These are phyloP conservation scores for Pheosia tremula DNA, from an alignment of 2,888 invertebrate species.

Conservation along the genomic window DNA sequence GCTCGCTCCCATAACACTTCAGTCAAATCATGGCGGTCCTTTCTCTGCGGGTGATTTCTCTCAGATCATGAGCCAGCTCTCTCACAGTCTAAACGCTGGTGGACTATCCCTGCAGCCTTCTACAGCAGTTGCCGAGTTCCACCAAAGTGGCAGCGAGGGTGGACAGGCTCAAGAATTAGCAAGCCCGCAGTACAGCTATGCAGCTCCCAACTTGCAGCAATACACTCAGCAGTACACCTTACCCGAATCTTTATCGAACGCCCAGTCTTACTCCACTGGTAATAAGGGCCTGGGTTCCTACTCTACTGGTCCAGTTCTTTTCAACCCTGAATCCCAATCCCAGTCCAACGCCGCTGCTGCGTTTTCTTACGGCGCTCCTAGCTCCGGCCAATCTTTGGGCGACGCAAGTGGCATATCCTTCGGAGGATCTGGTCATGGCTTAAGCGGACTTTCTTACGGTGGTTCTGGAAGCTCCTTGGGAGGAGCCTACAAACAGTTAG, in stretches of 20 bases:
- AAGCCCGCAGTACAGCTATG: conserved; percentile 61
- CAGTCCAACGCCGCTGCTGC: conserved; percentile 43
- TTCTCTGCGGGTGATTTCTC: conserved; percentile 62
- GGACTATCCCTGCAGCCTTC: conserved; percentile 64
- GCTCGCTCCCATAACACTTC: conserved; percentile 69
- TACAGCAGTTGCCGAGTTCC: conserved; percentile 59
- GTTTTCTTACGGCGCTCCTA: conserved; percentile 51
- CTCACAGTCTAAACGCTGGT: conserved; percentile 68
- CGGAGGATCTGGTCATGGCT: conserved; percentile 23
- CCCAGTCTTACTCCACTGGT: conserved; percentile 69
- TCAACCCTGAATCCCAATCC: conserved; percentile 59
- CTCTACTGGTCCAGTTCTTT: conserved; percentile 74
- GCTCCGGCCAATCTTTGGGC: conserved; percentile 48
- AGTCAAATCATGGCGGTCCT: conserved; percentile 56
- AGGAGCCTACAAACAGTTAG: conserved; percentile 58
- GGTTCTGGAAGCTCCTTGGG: conserved; percentile 47
- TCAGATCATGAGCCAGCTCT: conserved; percentile 73
- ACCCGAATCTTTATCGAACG: conserved; percentile 56
- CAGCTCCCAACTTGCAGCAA: conserved; percentile 61
- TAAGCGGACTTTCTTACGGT: conserved; percentile 25
- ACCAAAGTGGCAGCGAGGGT: conserved; percentile 52
- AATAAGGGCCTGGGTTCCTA: conserved; percentile 77
- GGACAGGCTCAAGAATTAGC: conserved; percentile 58
- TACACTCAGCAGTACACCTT: conserved; percentile 58
- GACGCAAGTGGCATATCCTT: conserved; percentile 24